Percentiles rank a stretch among this genome's conserved stretches.
These are phyloP conservation scores for Temnothorax unifasciatus DNA, from an alignment of 2,888 invertebrate species.

Conservation along the genomic window DNA sequence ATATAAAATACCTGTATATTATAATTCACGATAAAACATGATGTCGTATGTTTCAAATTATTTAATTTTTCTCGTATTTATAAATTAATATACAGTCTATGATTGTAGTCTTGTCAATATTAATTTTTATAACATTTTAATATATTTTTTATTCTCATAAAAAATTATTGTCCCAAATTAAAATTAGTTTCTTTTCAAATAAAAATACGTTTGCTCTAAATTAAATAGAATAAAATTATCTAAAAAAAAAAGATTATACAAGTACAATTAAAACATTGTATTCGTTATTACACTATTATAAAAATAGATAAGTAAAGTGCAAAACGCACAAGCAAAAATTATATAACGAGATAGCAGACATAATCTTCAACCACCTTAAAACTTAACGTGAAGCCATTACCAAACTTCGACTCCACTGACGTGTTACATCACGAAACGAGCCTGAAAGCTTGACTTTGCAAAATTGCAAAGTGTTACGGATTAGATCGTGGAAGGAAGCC, in stretches of 20 bases:
- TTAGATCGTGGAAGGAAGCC: conserved; percentile 65
- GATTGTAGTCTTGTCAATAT: not conserved
- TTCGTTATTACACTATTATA: not conserved
- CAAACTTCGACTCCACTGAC: conserved; percentile 43
- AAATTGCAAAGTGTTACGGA: conserved; percentile 57
- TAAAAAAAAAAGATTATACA: not conserved
- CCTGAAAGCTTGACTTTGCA: conserved; percentile 50
- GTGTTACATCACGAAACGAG: conserved; percentile 44
- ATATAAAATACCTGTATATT: conserved; percentile 2
- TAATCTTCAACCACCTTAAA: conserved; percentile 33
- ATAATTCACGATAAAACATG: not conserved
- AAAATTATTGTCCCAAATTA: not conserved
- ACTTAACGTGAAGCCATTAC: conserved; percentile 50
- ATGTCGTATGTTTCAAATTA: not conserved
- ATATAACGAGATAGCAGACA: not conserved
- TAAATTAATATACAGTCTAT: not conserved
- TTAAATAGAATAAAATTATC: not conserved
- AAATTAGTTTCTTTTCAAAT: not conserved
- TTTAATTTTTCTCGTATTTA: not conserved
- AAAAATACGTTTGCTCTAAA: not conserved
- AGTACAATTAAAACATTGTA: conserved; percentile 3
- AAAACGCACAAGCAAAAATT: conserved; percentile 18
- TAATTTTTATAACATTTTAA: not conserved
- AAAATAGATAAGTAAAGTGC: not conserved
- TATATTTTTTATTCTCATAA: not conserved